Percentiles rank a stretch among this genome's conserved stretches.
Conservation (phyloP, 2,113 vertebrate genomes). For the Collichthys lucidus region DNA sequence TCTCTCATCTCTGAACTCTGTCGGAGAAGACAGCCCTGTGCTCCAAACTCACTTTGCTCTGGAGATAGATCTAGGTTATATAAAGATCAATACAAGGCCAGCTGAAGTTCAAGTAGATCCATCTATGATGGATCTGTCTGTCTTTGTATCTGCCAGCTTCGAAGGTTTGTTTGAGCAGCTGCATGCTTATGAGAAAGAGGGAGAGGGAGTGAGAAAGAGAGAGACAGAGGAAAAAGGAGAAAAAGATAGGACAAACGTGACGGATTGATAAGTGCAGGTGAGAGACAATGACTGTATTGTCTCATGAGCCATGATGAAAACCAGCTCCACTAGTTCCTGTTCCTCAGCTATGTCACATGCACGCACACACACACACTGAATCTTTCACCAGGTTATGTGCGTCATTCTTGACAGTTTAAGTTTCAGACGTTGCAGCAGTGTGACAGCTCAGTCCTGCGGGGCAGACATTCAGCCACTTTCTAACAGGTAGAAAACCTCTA, state of each 20-base stretch:
- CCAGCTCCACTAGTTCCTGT: slow-evolving; percentile 56
- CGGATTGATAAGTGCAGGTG: slow-evolving; percentile 38
- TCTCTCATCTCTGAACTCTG: slow-evolving; percentile 66
- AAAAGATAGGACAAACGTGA: slow-evolving; percentile 11
- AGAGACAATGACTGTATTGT: slow-evolving; percentile 67
- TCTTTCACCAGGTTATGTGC: slow-evolving; percentile 25
- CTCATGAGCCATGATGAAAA: slow-evolving; percentile 62
- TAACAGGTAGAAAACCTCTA: slow-evolving; percentile 9
- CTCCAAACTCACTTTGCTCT: slow-evolving; percentile 52
- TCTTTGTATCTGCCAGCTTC: slow-evolving; percentile 56
- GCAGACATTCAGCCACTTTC: slow-evolving; percentile 34
- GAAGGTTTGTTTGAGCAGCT: slow-evolving; percentile 36
- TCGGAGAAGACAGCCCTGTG: slow-evolving; percentile 49
- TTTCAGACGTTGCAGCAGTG: slow-evolving; percentile 35
- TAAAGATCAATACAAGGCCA: slow-evolving; percentile 67
- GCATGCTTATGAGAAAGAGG: slow-evolving; percentile 25
- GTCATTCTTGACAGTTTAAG: slow-evolving; percentile 47
- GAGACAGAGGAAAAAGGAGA: slow-evolving; percentile 1
- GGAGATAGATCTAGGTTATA: slow-evolving; percentile 53
- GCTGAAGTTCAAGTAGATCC: slow-evolving; percentile 60
- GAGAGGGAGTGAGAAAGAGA: background rate
- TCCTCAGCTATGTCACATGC: slow-evolving; percentile 30
- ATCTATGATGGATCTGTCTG: slow-evolving; percentile 57
- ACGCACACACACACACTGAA: background rate
- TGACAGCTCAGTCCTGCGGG: slow-evolving; percentile 53